Base-by-base conservation (phyloP, 1,140 invertebrate species). In the Aplysia californica region DNA sequence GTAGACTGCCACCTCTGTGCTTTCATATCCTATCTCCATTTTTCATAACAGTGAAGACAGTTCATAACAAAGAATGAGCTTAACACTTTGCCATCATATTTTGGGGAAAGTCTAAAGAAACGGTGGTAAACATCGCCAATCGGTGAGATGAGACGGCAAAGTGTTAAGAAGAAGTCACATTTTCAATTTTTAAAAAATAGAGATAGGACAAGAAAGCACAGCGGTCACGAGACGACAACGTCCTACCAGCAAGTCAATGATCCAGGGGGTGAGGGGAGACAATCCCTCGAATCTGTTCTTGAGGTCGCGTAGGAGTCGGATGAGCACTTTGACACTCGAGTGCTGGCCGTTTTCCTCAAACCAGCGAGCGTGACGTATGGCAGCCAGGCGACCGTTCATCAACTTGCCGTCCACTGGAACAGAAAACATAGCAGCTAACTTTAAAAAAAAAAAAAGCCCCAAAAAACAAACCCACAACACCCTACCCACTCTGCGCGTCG, bases 261-360 rank as follows among this genome's bases (percentile, higher is more conserved):
- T 97, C 98, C 97, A 99, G 0, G 97, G 96, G 15, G 95, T 96
- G 0, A 99, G 90, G 2, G 96, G 94, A 75, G 96, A 93, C 58
- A 99, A 93, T 3, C 97, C 96, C 80, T 96, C 93, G 90, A 97
- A 98, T 70, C 97, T 92, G 59, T 93, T 93, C 82, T 95, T 93
- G 78, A 99, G 91, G 90, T 99, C 97, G 82, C 96, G 93, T 1
- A 99, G 90, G 26, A 99, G 91, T 20, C 98, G 92, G 80, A 99
- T 98, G 0, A 99, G 90, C 20, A 97, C 95, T 92, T 98, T 99
- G 66, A 99, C 97, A 38, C 96, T 96, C 67, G 97, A 98, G 90
- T 99, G 97, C 88, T 96, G 96, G 5, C 96, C 97, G 89, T 98
- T 98, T 91, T 99, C 97, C 88, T 99, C 98, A 90, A 99, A 99